These are phyloP conservation scores for Cyphomyrus discorhynchus DNA, from an alignment of 2,113 vertebrate species.

Conservation along the genomic window DNA sequence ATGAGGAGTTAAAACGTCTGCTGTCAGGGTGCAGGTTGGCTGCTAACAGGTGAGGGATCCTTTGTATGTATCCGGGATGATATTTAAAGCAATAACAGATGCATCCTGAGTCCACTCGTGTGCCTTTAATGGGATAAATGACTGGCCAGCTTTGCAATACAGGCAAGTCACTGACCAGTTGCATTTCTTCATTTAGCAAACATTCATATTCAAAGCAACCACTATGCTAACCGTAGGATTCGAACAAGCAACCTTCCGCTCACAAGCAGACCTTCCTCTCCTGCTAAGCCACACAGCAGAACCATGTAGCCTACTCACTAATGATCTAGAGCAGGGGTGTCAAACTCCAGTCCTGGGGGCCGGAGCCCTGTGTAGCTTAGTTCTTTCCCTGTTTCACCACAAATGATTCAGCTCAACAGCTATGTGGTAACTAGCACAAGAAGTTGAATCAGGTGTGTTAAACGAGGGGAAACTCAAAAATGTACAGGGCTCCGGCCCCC, in stretches of 20 bases:
- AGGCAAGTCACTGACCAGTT: not conserved
- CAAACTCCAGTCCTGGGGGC: too few relatives aligned
- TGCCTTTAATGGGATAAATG: not conserved
- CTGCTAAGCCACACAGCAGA: not conserved
- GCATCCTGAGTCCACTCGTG: not conserved
- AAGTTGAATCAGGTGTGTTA: too few relatives aligned
- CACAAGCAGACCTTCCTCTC: not conserved
- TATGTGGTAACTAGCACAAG: too few relatives aligned
- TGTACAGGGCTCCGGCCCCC: too few relatives aligned
- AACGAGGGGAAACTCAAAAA: too few relatives aligned
- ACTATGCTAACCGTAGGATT: not conserved
- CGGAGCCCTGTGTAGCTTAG: too few relatives aligned
- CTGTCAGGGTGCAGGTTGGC: not conserved
- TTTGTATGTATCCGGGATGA: not conserved
- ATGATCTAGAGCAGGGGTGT: not conserved
- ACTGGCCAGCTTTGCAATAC: not conserved
- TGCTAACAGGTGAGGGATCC: not conserved
- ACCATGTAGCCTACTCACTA: not conserved
- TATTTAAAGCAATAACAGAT: not conserved
- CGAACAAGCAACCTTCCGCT: not conserved
- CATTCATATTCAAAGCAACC: not conserved
- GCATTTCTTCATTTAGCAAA: not conserved
- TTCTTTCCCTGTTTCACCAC: too few relatives aligned
- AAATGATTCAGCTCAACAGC: too few relatives aligned
- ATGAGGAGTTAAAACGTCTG: not conserved